phyloP scores from a whole-genome alignment of 2,888 invertebrate species.

The Rapana venosa region DNA sequence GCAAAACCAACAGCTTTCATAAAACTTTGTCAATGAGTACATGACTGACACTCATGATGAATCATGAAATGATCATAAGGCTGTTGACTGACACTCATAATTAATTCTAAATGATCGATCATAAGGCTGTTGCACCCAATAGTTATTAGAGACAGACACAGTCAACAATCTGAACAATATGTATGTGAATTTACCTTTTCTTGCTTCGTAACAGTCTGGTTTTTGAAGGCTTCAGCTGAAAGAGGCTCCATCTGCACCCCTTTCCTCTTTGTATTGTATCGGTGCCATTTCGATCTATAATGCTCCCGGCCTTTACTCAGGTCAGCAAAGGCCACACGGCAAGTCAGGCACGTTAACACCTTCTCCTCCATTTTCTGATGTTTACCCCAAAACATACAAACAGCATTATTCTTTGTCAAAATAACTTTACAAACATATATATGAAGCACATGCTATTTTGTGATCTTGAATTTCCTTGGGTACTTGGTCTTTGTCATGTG shows the following conservation, averaged over 20 bases:
- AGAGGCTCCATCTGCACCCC: slow-evolving; percentile 90
- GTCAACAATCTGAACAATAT: background rate
- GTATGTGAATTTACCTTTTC: background rate
- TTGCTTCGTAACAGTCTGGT: background rate
- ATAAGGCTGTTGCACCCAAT: background rate
- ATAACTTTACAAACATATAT: background rate
- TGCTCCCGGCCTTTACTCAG: slow-evolving; percentile 88
- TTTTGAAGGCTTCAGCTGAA: slow-evolving; percentile 90
- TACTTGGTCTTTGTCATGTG: background rate
- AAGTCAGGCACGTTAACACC: slow-evolving; percentile 90
- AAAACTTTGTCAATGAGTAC: background rate
- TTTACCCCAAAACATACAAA: slow-evolving; percentile 8
- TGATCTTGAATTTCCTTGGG: no score
- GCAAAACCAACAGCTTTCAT: background rate
- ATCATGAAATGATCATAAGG: background rate
- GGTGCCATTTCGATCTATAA: slow-evolving; percentile 98
- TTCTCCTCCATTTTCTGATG: slow-evolving; percentile 46
- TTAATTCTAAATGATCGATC: background rate
- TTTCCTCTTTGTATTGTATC: slow-evolving; percentile 80
- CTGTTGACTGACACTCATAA: background rate
- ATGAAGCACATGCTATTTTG: background rate
- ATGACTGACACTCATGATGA: background rate
- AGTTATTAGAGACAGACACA: background rate
- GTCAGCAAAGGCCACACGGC: slow-evolving; percentile 91
- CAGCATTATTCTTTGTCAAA: background rate